These are phyloP conservation scores for Capromys pilorides DNA, from an alignment of 2,797 vertebrate species.

Conservation along the genomic window DNA sequence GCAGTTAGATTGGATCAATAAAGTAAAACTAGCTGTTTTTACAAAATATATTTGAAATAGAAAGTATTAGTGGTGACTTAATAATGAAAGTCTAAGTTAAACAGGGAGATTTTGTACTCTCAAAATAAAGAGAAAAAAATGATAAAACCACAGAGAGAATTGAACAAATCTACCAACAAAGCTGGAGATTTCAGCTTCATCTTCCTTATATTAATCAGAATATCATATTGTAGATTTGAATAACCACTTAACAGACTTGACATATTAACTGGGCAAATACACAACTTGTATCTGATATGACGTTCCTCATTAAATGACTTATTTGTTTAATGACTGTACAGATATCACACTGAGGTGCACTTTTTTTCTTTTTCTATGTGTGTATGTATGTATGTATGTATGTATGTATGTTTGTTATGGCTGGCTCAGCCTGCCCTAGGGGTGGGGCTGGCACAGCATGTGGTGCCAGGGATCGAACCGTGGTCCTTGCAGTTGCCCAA, in stretches of 20 bases:
- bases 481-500: too few relatives aligned
- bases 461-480: too few relatives aligned
- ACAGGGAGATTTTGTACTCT: not conserved
- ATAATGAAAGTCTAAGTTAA: conserved; percentile 26
- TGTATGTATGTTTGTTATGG: too few relatives aligned
- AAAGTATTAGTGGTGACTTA: not conserved
- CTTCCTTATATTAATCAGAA: not conserved
- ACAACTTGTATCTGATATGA: not conserved
- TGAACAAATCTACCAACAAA: not conserved
- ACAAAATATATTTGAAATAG: not conserved
- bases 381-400: too few relatives aligned
- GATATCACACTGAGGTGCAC: not conserved
- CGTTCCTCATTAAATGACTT: not conserved
- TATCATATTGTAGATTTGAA: not conserved
- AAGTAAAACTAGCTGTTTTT: not conserved
- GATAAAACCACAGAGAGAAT: not conserved
- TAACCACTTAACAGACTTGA: not conserved
- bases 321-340: not conserved
- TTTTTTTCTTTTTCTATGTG: too few relatives aligned
- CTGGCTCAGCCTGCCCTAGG: too few relatives aligned
- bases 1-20: not conserved
- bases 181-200: not conserved
- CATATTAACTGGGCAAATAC: not conserved
- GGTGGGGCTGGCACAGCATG: too few relatives aligned
- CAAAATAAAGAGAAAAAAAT: not conserved